Evolutionary conservation across 2,888 invertebrate species (phyloP), one percentile per base, ranked within the genome.

Genomic region (Crematogaster levior): DNA sequence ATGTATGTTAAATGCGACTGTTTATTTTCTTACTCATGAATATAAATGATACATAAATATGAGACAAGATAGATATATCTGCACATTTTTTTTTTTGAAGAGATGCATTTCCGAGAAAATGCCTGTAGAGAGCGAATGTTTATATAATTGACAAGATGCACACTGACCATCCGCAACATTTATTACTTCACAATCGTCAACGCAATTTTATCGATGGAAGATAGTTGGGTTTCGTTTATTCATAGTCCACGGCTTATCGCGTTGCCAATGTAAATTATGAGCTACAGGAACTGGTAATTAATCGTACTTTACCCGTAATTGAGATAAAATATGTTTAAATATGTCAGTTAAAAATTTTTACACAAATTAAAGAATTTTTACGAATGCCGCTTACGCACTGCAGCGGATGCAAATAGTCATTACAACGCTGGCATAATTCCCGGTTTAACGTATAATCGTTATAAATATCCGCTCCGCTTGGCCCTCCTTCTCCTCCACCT

Each of bases 341-440:
- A 18, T 4, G 21, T 18, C 24, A 24, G 5, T 37, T 9, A 9
- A 37, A 70, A 34, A 10, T 24, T 48, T 68, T 48, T 51, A 2
- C 48, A 3, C 0, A 18, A 21, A 34, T 70, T 37, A 24, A 37
- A 1, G 24, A 51, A 53, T 24, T 24, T 34, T 18, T 37, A 9
- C 24, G 34, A 10, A 53, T 6, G 12, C 34, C 53, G 70, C 3
- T 24, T 37, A 37, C n/a, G 9, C 63, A 27, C 24, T 27, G 63
- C 7, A 6, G n/a, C 34, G 48, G 48, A 30, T 51, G 48, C 68
- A 68, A 48, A 82, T 82, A 66, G 79, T 70, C 77, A 66, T 84
- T 84, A 70, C 63, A 79, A 79, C 27, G 58, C 72, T 88, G 87
- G 85, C 86, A 85, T 73, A 60, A 68, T 60, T 88, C 86, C 88